Base-by-base conservation (phyloP, 2,888 invertebrate species). In the Pinctada fucata region DNA sequence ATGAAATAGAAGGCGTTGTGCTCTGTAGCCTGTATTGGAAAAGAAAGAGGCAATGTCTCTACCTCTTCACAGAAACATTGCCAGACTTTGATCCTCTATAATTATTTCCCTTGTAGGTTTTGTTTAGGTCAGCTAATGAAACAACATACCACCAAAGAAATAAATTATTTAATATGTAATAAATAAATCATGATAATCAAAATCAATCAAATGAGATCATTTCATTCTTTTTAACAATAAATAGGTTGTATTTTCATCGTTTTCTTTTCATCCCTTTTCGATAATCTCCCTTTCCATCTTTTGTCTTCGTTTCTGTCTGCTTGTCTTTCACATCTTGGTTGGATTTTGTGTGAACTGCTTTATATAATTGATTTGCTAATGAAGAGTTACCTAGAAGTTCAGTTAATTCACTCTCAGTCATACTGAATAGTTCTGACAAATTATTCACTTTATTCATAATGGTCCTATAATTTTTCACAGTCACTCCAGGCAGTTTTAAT, bases 401-500 rank as follows among this genome's bases (percentile, higher is more conserved):
- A 66, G 93, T 92, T 81, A 98, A 91, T 91, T 97, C 95, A 76
- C 95, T 95, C 95, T 96, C 84, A 69, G 90, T 88, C 68, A 93
- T 82, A 45, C 85, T 85, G 71, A 89, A 86, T 79, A 94, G 86
- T 71, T 93, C 91, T 85, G 95, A 95, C 79, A 97, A 91, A 76
- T 95, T 95, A 74, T 94, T 92, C 3, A 95, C 96, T 88, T 95
- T 95, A 85, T 96, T 95, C 93, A 99, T 94, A 76, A 99, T 93
- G 13, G 94, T 90, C 75, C 95, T 94, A 3, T 97, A 94, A 93
- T 98, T 99, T 92, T 97, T 97, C 0, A 96, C 95, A 82, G 95
- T 96, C 3, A 98, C 95, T 6, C 98, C 98, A 0, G 98, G 98
- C 88, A 98, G 93, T 91, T 96, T 97, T 48, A 95, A 94, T n/a